These are phyloP conservation scores for Ceratotherium simum DNA, from an alignment of 2,113 vertebrate genomes.

Conservation along the genomic window DNA sequence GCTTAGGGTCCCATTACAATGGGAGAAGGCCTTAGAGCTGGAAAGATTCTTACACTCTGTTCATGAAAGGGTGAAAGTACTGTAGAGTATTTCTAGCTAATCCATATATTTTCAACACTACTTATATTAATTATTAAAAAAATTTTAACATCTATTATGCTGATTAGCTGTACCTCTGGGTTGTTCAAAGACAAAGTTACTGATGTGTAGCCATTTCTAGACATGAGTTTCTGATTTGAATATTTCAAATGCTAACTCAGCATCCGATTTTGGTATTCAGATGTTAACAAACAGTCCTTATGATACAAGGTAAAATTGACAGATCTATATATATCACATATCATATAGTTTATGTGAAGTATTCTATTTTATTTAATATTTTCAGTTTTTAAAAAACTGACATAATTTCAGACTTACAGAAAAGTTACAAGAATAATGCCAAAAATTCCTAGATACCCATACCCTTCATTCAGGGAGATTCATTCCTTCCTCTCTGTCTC, in stretches of 20 bases:
- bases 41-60: not conserved
- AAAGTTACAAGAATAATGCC: not conserved
- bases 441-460: not conserved
- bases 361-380: not conserved
- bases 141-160: not conserved
- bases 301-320: not conserved
- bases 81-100: not conserved
- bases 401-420: not conserved
- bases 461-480: not conserved
- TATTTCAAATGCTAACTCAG: not conserved
- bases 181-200: not conserved
- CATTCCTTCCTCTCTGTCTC: not conserved
- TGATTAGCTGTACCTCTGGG: not conserved
- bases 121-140: not conserved
- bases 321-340: not conserved
- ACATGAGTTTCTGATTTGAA: not conserved
- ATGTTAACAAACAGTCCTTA: not conserved
- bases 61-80: not conserved
- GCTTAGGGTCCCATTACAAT: not conserved
- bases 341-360: not conserved
- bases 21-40: not conserved
- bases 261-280: not conserved
- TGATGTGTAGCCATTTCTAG: not conserved
- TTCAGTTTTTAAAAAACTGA: not conserved
- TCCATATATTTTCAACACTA: not conserved